A percentile compares a stretch with the other conserved stretches of the same genome.
Evolutionary conservation across 1,140 invertebrate species (phyloP).

Genomic region (Goniozus legneri): DNA sequence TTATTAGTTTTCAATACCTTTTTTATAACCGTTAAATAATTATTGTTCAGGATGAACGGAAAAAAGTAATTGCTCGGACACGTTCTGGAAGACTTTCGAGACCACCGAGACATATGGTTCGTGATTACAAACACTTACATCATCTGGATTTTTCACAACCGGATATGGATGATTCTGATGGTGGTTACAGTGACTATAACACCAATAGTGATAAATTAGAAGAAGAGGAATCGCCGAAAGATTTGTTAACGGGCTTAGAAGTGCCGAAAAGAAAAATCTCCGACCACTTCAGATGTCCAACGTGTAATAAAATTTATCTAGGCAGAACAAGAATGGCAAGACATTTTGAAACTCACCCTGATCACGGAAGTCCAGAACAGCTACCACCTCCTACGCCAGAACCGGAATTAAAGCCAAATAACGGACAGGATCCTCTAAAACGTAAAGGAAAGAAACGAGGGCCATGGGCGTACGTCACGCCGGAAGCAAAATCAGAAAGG

Average conservation of each 20-base stretch:
- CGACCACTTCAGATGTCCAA: constrained; percentile 57
- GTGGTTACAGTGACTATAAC: constrained; percentile 65
- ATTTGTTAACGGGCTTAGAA: constrained; percentile 43
- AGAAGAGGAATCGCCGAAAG: constrained; percentile 39
- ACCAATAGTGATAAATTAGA: constrained; percentile 53
- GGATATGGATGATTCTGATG: constrained; percentile 62
- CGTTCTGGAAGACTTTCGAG: constrained; percentile 63
- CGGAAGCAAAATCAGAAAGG: constrained; percentile 49
- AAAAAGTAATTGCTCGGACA: constrained; percentile 60
- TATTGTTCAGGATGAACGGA: constrained; percentile 59
- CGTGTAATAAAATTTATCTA: constrained; percentile 59
- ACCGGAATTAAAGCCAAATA: constrained; percentile 33
- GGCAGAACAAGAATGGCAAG: constrained; percentile 56
- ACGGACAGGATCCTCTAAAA: constrained; percentile 39
- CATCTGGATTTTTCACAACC: constrained; percentile 61
- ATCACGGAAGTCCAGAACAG: constrained; percentile 57
- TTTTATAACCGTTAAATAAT: too few species aligned
- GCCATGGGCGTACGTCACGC: constrained; percentile 48
- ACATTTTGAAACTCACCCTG: constrained; percentile 64
- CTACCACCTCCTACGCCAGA: constrained; percentile 41
- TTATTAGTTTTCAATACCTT: too few species aligned
- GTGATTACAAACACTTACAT: constrained; percentile 66
- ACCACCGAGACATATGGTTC: constrained; percentile 66
- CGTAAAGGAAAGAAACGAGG: constrained; percentile 48
- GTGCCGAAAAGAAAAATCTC: constrained; percentile 56